Base-by-base conservation (phyloP, 2,888 invertebrate species). In the Melieria picta region DNA sequence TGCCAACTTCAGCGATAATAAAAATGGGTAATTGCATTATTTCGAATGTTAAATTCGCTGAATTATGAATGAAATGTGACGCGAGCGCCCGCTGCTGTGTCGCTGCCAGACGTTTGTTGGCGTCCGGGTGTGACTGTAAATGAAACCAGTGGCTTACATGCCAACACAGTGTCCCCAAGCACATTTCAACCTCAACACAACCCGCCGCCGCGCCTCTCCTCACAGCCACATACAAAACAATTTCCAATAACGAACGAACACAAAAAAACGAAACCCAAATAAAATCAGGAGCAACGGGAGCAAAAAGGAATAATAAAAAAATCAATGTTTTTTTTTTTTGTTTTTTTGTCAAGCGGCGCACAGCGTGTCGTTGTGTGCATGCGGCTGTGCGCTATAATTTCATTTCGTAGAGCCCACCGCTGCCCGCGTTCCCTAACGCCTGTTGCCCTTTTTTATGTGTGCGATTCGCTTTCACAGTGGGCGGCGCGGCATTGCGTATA, bases 41-140 rank as follows among this genome's bases (percentile, higher is more conserved):
- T 67, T 43, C 66, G 47, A 66, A n/a, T 46, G 45, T 65, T 65
- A 57, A 66, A 57, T 57, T 47, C 56, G 46, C 57, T 67, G 66
- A 67, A 67, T 67, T 67, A 67, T 67, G 66, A 67, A 58, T 67
- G 66, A 67, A 48, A 58, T 67, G 58, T 67, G 66, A 65, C 63
- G 63, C 63, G 63, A 11, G 50, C 63, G 63, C 63, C 48, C 47
- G 30, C 48, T 16, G 11, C 48, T 47, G 6, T 43, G 13, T n/a
- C 9, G n/a, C n/a, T 61, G 46, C 46, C 46, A n/a, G 45, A 13
- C 61, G 45, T 46, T 42, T n/a, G 48, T 16, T 48, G 50, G 47
- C 30, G 48, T 30, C 63, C 7, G 47, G 13, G 50, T 10, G 58
- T 6, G 10, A 5, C 9, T 48, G 47, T 58, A 67, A 67, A 58